Evolutionary conservation across 1,140 invertebrate species (phyloP).

Genomic region (Oedothorax gibbosus): DNA sequence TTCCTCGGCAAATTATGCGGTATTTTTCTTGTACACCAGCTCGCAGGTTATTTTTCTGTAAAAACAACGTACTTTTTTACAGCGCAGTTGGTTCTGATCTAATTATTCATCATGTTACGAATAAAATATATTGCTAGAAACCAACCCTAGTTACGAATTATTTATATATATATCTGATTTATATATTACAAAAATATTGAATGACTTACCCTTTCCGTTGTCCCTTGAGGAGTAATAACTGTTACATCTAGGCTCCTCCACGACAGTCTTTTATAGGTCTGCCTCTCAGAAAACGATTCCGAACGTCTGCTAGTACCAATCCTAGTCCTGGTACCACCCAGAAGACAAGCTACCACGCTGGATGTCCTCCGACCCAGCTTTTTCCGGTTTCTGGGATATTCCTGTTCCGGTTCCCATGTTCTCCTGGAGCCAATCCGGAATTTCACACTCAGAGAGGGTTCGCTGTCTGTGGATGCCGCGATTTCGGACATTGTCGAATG

Average conservation of each 20-base stretch:
- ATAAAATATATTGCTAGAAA: neutral
- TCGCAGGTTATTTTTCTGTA: too few species aligned
- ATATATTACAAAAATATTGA: neutral
- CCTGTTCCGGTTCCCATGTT: conserved; percentile 51
- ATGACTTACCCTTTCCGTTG: conserved; percentile 39
- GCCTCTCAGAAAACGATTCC: conserved; percentile 51
- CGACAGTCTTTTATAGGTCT: conserved; percentile 22
- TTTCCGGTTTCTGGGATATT: conserved; percentile 22
- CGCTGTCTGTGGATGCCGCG: neutral
- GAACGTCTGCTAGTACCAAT: conserved; percentile 14
- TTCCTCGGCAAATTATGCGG: too few species aligned
- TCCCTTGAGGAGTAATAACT: conserved; percentile 27
- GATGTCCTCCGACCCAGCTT: conserved; percentile 33
- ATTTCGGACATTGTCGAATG: conserved; percentile 17
- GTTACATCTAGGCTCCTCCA: conserved; percentile 55
- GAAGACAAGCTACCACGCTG: conserved; percentile 40
- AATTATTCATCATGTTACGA: too few species aligned
- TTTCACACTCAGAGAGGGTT: conserved; percentile 16
- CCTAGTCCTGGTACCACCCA: conserved; percentile 2
- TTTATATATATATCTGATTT: too few species aligned
- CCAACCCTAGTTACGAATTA: neutral
- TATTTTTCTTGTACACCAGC: too few species aligned
- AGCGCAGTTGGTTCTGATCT: too few species aligned
- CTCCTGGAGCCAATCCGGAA: conserved; percentile 39
- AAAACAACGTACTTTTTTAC: too few species aligned